Evolutionary conservation across 2,888 invertebrate genomes (phyloP).

Genomic region (Drosophila gaucha): DNA sequence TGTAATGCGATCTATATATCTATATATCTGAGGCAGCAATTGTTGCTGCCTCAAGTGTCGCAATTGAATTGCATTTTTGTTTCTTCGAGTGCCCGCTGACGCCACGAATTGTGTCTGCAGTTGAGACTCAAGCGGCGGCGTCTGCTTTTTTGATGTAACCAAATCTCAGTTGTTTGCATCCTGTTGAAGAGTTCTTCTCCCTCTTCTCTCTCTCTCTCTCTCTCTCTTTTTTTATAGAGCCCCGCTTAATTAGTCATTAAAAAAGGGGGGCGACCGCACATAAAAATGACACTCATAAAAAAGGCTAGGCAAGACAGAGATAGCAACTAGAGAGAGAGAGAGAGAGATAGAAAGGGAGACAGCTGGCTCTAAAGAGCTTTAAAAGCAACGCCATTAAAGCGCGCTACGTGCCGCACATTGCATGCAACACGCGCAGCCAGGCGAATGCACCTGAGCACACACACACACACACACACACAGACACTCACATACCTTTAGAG

Average conservation of each 20-base stretch:
- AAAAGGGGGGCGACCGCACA: constrained; percentile 47
- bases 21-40: constrained; percentile 3
- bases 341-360: not conserved
- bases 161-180: constrained; percentile 39
- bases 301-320: constrained; percentile 14
- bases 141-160: constrained; percentile 40
- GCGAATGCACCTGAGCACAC: constrained; percentile 68
- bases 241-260: constrained; percentile 74
- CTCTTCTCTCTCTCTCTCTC: constrained; percentile 9
- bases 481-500: constrained; percentile 25
- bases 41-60: constrained; percentile 47
- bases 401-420: constrained; percentile 53
- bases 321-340: constrained; percentile 1
- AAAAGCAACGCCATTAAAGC: constrained; percentile 76
- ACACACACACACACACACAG: constrained; percentile 23
- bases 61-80: constrained; percentile 27
- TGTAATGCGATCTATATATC: constrained; percentile 48
- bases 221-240: constrained; percentile 55
- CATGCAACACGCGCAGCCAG: constrained; percentile 67
- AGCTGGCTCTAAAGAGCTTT: constrained; percentile 58
- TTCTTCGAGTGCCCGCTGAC: constrained; percentile 26
- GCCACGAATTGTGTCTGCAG: constrained; percentile 49
- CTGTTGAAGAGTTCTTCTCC: constrained; percentile 25
- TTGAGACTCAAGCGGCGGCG: constrained; percentile 23
- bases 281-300: constrained; percentile 75